These are phyloP conservation scores for Cardinalis cardinalis DNA, from an alignment of 2,113 vertebrate genomes.

Conservation along the genomic window DNA sequence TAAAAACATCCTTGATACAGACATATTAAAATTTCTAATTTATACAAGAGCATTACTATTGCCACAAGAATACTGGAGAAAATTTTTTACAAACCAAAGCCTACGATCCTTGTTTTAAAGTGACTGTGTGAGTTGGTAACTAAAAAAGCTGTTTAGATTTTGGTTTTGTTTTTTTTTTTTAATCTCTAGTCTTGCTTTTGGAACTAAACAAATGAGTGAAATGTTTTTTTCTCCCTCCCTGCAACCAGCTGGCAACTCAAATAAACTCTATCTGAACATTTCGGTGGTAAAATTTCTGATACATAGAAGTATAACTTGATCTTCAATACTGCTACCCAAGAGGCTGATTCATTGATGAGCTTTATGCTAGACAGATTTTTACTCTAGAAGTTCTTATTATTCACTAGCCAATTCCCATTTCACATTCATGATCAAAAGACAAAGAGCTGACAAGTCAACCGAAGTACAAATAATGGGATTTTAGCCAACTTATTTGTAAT, in stretches of 20 bases:
- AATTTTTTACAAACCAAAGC: background rate
- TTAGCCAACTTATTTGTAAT: background rate
- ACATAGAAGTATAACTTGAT: background rate
- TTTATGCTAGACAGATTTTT: background rate
- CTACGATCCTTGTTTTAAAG: background rate
- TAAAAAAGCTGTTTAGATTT: background rate
- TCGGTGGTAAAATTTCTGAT: background rate
- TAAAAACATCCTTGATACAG: background rate
- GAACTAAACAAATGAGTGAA: background rate
- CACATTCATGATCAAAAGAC: background rate
- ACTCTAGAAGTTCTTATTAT: background rate
- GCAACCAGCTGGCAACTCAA: background rate
- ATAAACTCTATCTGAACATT: background rate
- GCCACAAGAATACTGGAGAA: background rate
- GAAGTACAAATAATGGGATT: background rate
- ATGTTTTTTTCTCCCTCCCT: background rate
- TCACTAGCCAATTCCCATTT: background rate
- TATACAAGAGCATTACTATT: background rate
- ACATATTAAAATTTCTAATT: background rate
- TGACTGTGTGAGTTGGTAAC: background rate
- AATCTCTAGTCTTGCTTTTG: background rate
- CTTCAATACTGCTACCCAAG: background rate
- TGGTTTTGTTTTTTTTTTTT: background rate
- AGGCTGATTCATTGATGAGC: background rate
- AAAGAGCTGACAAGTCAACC: background rate